A percentile compares a stretch with the other conserved stretches of the same genome.
phyloP scores from a whole-genome alignment of 2,113 vertebrate species.

The Ceratotherium simum region DNA sequence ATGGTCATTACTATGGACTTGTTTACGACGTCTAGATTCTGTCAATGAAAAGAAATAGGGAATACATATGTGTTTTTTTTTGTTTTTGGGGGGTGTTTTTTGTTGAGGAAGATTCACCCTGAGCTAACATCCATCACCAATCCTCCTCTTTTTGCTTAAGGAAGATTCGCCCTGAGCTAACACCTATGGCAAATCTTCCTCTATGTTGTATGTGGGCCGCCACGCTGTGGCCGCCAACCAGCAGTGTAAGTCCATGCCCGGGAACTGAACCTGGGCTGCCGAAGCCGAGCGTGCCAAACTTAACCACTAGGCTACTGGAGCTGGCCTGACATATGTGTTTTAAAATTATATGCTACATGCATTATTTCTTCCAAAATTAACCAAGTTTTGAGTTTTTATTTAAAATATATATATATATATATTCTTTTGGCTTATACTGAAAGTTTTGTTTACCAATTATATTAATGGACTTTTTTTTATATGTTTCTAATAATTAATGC shows the following conservation, averaged over 20 bases:
- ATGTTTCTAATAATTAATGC: neutral
- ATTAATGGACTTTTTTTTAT: neutral
- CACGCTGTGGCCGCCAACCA: too few species aligned
- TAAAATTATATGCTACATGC: neutral
- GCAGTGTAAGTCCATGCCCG: too few species aligned
- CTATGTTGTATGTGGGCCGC: too few species aligned
- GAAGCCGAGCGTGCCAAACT: too few species aligned
- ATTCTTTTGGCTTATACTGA: neutral
- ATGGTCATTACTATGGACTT: neutral
- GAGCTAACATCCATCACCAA: too few species aligned
- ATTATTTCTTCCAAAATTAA: neutral
- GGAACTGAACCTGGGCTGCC: too few species aligned
- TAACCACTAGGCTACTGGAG: too few species aligned
- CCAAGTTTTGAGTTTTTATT: neutral
- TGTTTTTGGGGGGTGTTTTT: too few species aligned
- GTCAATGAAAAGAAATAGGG: neutral
- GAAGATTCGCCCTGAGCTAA: too few species aligned
- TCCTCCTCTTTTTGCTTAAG: too few species aligned
- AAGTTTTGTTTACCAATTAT: neutral
- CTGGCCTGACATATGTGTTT: neutral
- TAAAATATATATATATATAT: neutral
- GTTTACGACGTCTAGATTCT: neutral
- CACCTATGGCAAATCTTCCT: too few species aligned
- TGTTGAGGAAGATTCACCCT: too few species aligned
- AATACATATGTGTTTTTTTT: neutral